phyloP scores from a whole-genome alignment of 2,888 invertebrate species.

The Drosophila recens region DNA sequence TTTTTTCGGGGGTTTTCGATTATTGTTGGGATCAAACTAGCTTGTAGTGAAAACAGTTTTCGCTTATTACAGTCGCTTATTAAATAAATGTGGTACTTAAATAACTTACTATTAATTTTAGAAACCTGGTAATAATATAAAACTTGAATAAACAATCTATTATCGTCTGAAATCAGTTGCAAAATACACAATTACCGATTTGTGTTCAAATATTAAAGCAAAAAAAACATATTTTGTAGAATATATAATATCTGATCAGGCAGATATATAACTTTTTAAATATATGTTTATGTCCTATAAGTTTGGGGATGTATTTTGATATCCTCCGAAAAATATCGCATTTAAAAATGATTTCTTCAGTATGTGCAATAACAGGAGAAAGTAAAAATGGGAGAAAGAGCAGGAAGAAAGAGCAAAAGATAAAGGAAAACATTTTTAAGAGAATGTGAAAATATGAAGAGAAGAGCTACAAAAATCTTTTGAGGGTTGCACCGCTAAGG shows the following conservation, averaged over 20 bases:
- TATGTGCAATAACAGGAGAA: too few relatives aligned
- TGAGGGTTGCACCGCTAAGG: constrained; percentile 21
- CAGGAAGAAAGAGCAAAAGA: neutral
- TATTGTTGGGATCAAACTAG: constrained; percentile 3
- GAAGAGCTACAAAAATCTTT: neutral
- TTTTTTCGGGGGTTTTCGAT: neutral
- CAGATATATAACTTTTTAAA: too few relatives aligned
- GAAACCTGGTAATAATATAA: too few relatives aligned
- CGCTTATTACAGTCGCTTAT: neutral
- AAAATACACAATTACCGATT: too few relatives aligned
- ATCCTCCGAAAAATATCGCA: neutral
- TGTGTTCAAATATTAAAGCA: too few relatives aligned
- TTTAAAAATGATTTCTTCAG: neutral
- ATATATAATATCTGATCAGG: too few relatives aligned
- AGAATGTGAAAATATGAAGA: constrained; percentile 6
- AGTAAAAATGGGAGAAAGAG: neutral
- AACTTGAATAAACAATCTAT: too few relatives aligned
- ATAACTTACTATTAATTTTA: neutral
- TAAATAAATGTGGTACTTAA: too few relatives aligned
- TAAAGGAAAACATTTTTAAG: neutral
- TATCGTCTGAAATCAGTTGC: too few relatives aligned
- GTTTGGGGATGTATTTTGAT: neutral
- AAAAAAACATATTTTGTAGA: too few relatives aligned
- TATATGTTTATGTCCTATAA: too few relatives aligned
- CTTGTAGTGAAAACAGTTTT: neutral